These are phyloP conservation scores for Athripsodes cinereus DNA, from an alignment of 2,888 invertebrate genomes.

Conservation along the genomic window DNA sequence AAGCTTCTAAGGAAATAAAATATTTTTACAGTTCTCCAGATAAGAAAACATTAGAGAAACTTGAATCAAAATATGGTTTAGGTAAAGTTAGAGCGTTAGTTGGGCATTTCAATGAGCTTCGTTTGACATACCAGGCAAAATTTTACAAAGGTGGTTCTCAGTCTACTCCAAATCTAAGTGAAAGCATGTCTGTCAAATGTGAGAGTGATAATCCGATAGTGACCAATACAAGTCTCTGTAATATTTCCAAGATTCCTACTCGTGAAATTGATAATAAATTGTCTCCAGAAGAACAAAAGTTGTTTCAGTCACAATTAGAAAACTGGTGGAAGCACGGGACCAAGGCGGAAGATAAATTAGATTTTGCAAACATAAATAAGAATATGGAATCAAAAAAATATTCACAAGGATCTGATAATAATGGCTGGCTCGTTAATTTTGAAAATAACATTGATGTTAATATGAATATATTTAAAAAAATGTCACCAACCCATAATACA, in stretches of 20 bases:
- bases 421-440: conserved; percentile 39
- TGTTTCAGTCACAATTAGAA: conserved; percentile 44
- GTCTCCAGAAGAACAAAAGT: conserved; percentile 46
- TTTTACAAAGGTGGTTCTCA: conserved; percentile 44
- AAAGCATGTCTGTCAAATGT: conserved; percentile 17
- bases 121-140: conserved; percentile 42
- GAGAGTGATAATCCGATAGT: conserved; percentile 4
- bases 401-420: neutral
- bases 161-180: conserved; percentile 45
- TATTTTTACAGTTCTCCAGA: no score
- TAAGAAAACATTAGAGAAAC: neutral
- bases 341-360: conserved; percentile 33
- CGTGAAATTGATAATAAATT: conserved; percentile 38
- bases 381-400: neutral
- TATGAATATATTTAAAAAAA: conserved; percentile 2
- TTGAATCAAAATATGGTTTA: conserved; percentile 51
- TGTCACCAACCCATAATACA: conserved; percentile 30
- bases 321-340: conserved; percentile 49
- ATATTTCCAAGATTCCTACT: conserved; percentile 40
- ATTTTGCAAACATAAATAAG: conserved; percentile 37
- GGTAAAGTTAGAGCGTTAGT: conserved; percentile 67
- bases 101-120: conserved; percentile 58
- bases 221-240: conserved; percentile 40
- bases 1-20: neutral
- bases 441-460: conserved; percentile 36